Conservation (phyloP, 2,797 vertebrate genomes). For the Synanceia verrucosa region DNA sequence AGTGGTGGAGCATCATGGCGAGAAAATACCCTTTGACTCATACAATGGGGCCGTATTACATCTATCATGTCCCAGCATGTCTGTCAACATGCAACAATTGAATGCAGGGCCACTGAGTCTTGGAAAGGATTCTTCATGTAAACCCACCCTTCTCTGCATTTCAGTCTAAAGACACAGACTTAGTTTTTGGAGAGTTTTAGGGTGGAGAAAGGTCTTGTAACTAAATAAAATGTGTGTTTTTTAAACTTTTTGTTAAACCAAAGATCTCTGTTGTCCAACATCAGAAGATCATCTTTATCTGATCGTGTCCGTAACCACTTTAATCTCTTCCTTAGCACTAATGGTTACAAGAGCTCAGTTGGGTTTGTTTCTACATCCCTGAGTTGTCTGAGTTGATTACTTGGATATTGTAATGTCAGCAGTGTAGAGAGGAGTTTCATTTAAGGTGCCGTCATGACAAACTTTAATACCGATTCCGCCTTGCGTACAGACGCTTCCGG, state of each 20-base stretch:
- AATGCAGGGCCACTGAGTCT: slow-evolving; percentile 16
- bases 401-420: slow-evolving; percentile 38
- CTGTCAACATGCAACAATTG: slow-evolving; percentile 37
- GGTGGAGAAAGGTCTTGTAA: background rate
- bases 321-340: slow-evolving; percentile 63
- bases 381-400: slow-evolving; percentile 43
- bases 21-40: slow-evolving; percentile 65
- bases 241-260: background rate
- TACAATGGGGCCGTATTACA: slow-evolving; percentile 61
- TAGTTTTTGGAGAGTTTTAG: background rate
- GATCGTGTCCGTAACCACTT: slow-evolving; percentile 55
- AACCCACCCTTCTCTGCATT: slow-evolving; percentile 7
- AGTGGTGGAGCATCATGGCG: slow-evolving; percentile 57
- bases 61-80: slow-evolving; percentile 63
- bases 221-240: background rate
- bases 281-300: slow-evolving; percentile 55
- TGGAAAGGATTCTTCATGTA: slow-evolving; percentile 1
- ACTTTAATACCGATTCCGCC: too few species aligned
- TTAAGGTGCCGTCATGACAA: background rate
- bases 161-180: slow-evolving; percentile 1
- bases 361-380: slow-evolving; percentile 41
- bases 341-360: slow-evolving; percentile 45
- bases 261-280: background rate
- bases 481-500: too few species aligned
- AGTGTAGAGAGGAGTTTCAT: slow-evolving; percentile 3